phyloP scores from a whole-genome alignment of 2,888 invertebrate genomes.

The Apodemia mormo region DNA sequence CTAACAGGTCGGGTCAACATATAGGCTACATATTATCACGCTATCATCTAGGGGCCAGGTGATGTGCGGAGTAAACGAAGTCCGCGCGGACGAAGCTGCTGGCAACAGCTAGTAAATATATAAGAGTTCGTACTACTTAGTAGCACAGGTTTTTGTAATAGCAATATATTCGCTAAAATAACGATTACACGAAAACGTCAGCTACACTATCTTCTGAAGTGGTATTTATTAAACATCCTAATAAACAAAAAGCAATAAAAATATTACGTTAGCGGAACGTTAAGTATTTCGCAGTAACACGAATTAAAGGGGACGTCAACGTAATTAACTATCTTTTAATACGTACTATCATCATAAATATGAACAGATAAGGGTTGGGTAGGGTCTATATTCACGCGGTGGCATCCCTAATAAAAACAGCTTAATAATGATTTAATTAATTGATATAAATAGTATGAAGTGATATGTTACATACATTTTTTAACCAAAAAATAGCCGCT shows the following conservation, averaged over 20 bases:
- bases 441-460: no score
- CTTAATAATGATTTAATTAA: no score
- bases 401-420: no score
- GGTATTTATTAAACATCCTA: conserved; percentile 8
- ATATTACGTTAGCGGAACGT: neutral
- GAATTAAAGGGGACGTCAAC: neutral
- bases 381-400: no score
- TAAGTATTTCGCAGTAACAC: neutral
- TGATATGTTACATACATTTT: no score
- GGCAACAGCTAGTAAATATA: no score
- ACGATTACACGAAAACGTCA: neutral
- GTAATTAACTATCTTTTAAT: conserved; percentile 2
- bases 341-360: neutral
- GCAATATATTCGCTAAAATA: neutral
- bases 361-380: neutral
- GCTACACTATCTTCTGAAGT: neutral
- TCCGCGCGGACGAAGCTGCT: no score
- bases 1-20: no score
- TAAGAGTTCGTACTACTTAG: neutral
- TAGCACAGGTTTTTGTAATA: neutral
- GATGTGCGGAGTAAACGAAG: no score
- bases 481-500: no score
- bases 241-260: conserved; percentile 5
- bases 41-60: no score
- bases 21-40: no score